phyloP scores from a whole-genome alignment of 37 sponge, comb jelly and placozoan species.

The Spongia lamella region DNA sequence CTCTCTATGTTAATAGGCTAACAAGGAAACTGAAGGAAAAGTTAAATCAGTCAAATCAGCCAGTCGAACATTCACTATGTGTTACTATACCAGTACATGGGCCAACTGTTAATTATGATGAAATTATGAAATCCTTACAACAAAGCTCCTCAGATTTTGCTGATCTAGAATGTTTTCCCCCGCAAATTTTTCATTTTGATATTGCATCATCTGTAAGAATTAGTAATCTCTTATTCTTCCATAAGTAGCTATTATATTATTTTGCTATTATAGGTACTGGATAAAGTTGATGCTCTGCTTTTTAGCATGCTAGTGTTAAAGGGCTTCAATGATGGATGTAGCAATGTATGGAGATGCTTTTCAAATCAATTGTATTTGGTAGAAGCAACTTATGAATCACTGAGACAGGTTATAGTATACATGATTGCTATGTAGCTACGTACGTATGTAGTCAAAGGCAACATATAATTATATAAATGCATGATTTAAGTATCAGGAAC shows the following conservation, averaged over 20 bases:
- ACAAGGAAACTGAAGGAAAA: conserved; percentile 22
- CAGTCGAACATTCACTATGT: neutral
- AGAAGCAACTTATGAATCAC: conserved; percentile 43
- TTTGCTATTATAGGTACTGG: conserved; percentile 40
- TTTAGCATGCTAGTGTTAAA: conserved; percentile 54
- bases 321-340: conserved; percentile 49
- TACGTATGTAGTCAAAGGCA: no score
- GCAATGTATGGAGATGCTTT: conserved; percentile 62
- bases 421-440: no score
- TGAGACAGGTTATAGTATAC: no score
- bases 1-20: conserved; percentile 49
- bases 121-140: conserved; percentile 35
- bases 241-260: no score
- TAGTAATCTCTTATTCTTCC: no score
- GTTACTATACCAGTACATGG: conserved; percentile 71
- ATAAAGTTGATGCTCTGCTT: conserved; percentile 54
- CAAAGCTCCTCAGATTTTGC: neutral
- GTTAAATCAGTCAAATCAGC: no score
- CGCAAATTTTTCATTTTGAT: conserved; percentile 56
- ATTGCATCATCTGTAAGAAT: conserved; percentile 51
- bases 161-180: neutral
- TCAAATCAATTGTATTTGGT: conserved; percentile 47
- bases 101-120: conserved; percentile 44
- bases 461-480: no score
- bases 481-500: no score